Evolutionary conservation across 2,888 invertebrate genomes (phyloP).

Genomic region (Lysandra bellargus): DNA sequence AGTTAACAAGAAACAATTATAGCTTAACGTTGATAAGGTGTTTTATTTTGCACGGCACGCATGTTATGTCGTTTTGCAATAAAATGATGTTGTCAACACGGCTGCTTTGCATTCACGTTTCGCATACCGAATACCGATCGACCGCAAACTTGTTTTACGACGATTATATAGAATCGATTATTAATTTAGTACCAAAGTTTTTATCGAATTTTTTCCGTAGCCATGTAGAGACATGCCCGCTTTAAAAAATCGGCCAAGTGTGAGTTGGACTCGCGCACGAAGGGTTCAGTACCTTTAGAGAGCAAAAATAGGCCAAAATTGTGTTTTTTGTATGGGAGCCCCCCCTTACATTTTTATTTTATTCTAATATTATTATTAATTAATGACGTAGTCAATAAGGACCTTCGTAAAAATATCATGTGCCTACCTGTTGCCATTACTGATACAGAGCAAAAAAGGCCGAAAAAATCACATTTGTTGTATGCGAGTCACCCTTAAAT

Average conservation of each 20-base stretch:
- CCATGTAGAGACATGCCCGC: background rate
- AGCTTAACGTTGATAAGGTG: background rate
- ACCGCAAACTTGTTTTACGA: slow-evolving; percentile 2
- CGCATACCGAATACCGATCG: slow-evolving; percentile 4
- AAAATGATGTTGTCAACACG: slow-evolving; percentile 8
- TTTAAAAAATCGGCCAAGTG: background rate
- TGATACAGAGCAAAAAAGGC: too few relatives aligned
- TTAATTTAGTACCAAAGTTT: background rate
- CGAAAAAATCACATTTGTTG: too few relatives aligned
- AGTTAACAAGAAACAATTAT: background rate
- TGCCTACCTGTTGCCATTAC: too few relatives aligned
- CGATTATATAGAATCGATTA: slow-evolving; percentile 3
- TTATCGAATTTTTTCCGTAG: background rate
- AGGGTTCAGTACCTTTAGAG: too few relatives aligned
- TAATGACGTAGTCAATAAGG: too few relatives aligned
- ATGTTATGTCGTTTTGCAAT: background rate
- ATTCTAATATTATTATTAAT: too few relatives aligned
- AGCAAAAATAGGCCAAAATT: too few relatives aligned
- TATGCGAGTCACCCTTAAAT: too few relatives aligned
- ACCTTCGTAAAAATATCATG: too few relatives aligned
- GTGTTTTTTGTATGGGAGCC: too few relatives aligned
- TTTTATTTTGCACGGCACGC: slow-evolving; percentile 16
- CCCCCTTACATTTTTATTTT: too few relatives aligned
- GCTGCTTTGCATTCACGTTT: slow-evolving; percentile 5
- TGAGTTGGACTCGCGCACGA: too few relatives aligned